Percentiles rank a stretch among this genome's conserved stretches.
phyloP scores from a whole-genome alignment of 1,140 invertebrate genomes.

The Arion vulgaris region DNA sequence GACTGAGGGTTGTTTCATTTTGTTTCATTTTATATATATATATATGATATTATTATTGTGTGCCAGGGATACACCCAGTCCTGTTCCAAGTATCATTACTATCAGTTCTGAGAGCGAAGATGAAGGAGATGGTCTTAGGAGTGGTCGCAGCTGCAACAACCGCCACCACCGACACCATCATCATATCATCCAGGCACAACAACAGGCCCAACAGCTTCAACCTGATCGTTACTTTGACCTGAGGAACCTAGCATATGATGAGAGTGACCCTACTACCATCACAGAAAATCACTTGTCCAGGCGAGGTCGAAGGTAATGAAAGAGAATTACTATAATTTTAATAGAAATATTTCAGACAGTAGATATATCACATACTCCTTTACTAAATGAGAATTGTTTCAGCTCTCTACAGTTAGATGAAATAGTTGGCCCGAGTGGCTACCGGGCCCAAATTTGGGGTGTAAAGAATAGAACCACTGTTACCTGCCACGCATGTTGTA shows the following conservation, averaged over 20 bases:
- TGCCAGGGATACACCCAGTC: conserved; percentile 90
- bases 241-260: conserved; percentile 15
- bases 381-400: too few species aligned
- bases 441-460: too few species aligned
- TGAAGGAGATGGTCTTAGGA: conserved; percentile 60
- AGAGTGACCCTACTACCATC: conserved; percentile 1
- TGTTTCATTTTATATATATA: too few species aligned
- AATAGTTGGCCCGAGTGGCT: too few species aligned
- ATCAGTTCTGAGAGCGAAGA: conserved; percentile 97
- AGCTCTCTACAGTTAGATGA: too few species aligned
- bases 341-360: too few species aligned
- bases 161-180: conserved; percentile 22
- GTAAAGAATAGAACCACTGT: too few species aligned
- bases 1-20: too few species aligned
- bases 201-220: background rate
- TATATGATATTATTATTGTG: too few species aligned
- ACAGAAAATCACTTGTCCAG: background rate
- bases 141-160: conserved; percentile 7
- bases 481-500: too few species aligned
- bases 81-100: conserved; percentile 91
- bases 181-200: background rate
- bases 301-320: conserved; percentile 7
- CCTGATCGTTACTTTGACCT: conserved; percentile 26
- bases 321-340: too few species aligned
- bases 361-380: too few species aligned